A percentile compares a stretch with the other conserved stretches of the same genome.
phyloP scores from a whole-genome alignment of 23 tunicate genomes.

The Clavelina lepadiformis region DNA sequence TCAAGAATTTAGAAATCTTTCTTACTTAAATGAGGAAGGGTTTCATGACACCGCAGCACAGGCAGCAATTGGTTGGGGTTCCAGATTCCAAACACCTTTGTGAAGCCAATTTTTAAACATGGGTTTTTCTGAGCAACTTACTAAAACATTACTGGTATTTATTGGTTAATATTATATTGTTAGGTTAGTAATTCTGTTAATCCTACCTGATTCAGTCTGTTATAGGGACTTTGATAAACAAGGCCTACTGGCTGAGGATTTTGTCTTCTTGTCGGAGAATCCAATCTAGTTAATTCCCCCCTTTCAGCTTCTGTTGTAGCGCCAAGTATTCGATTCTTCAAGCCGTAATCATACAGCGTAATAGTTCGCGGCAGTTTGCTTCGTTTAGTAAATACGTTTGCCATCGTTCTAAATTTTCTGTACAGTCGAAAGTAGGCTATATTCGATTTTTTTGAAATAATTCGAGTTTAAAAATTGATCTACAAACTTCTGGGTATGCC shows the following conservation, averaged over 20 bases:
- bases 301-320: neutral
- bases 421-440: too few species aligned
- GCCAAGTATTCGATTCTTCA: conserved; percentile 31
- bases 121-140: neutral
- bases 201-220: conserved; percentile 50
- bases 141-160: neutral
- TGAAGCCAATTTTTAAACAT: neutral
- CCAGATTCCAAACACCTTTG: conserved; percentile 83
- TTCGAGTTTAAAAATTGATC: too few species aligned
- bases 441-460: too few species aligned
- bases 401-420: conserved; percentile 27
- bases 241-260: conserved; percentile 80
- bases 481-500: too few species aligned
- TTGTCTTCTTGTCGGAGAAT: conserved; percentile 69
- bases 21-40: conserved; percentile 71
- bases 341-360: conserved; percentile 68
- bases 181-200: neutral
- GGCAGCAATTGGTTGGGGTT: conserved; percentile 64
- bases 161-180: neutral
- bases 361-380: conserved; percentile 69
- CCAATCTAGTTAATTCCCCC: conserved; percentile 11
- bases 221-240: conserved; percentile 79
- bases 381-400: conserved; percentile 69
- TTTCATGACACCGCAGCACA: conserved; percentile 23
- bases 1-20: too few species aligned